Conservation (phyloP, 2,888 invertebrate species). For the Cataglyphis altisquamis region DNA sequence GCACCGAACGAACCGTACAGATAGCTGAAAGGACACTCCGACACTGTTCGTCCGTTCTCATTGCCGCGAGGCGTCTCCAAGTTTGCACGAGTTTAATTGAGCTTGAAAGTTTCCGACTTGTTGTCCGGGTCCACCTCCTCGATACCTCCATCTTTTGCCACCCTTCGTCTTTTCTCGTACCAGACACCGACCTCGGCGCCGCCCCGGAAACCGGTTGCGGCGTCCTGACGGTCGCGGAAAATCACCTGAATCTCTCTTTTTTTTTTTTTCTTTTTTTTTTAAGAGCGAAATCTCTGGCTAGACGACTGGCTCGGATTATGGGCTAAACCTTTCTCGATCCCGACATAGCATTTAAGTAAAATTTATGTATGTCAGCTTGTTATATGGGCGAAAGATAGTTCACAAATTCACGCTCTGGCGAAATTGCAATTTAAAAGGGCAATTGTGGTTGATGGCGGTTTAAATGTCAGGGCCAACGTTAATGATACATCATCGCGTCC, state of each 20-base stretch:
- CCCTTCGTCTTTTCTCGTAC: background rate
- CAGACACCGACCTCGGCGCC: background rate
- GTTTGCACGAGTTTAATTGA: conserved; percentile 82
- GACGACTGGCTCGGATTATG: background rate
- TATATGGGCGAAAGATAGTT: background rate
- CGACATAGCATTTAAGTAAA: background rate
- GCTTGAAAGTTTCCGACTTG: conserved; percentile 81
- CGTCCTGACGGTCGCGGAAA: background rate
- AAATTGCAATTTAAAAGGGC: conserved; percentile 25
- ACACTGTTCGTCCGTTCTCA: conserved; percentile 66
- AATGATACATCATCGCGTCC: conserved; percentile 43
- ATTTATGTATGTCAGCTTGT: background rate
- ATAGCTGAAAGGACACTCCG: conserved; percentile 66
- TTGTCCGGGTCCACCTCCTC: conserved; percentile 67
- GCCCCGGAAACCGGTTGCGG: conserved; percentile 32
- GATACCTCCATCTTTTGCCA: conserved; percentile 13
- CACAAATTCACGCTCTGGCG: conserved; percentile 2
- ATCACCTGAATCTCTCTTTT: background rate
- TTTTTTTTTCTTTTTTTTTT: background rate
- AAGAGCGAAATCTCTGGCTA: background rate
- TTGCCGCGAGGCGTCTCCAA: conserved; percentile 74
- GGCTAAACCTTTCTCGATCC: background rate
- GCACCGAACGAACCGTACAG: conserved; percentile 62
- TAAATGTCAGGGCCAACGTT: conserved; percentile 36
- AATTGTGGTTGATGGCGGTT: conserved; percentile 24